phyloP scores from a whole-genome alignment of 64 coral and sea anemone species.

The Catalaphyllia jardinei region DNA sequence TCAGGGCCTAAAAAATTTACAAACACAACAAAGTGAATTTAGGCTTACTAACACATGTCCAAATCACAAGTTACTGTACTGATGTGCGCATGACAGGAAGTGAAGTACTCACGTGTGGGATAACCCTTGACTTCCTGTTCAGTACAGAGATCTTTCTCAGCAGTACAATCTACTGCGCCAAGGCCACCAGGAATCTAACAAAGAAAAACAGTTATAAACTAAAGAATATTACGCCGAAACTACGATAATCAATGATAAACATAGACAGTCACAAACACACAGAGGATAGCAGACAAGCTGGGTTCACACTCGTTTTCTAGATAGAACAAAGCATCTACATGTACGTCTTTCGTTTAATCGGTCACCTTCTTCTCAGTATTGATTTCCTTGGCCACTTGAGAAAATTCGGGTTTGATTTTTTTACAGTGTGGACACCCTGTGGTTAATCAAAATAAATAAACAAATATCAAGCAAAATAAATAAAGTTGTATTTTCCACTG shows the following conservation, averaged over 20 bases:
- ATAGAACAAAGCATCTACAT: too few relatives aligned
- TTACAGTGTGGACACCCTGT: slow-evolving; percentile 91
- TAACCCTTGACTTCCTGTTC: slow-evolving; percentile 81
- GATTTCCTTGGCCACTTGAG: slow-evolving; percentile 67
- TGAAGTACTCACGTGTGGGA: slow-evolving; percentile 83
- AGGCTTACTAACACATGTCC: not conserved
- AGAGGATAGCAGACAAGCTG: too few relatives aligned
- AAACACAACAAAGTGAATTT: not conserved
- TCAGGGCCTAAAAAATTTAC: too few relatives aligned
- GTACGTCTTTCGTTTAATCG: not conserved
- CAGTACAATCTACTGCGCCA: slow-evolving; percentile 90
- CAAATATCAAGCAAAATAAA: not conserved
- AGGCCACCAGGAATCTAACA: slow-evolving; percentile 70
- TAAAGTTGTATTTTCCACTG: too few relatives aligned
- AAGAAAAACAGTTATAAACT: not conserved
- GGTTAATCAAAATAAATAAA: too few relatives aligned
- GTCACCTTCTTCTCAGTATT: slow-evolving; percentile 72
- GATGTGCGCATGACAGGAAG: not conserved
- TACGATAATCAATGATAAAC: too few relatives aligned
- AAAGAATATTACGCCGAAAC: too few relatives aligned
- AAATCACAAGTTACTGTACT: not conserved
- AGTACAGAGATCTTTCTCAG: slow-evolving; percentile 49
- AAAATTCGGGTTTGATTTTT: slow-evolving; percentile 76
- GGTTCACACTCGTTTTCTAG: too few relatives aligned
- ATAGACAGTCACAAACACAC: too few relatives aligned